Evolutionary conservation across 2,113 vertebrate species (phyloP).

Genomic region (Cinclus cinclus): DNA sequence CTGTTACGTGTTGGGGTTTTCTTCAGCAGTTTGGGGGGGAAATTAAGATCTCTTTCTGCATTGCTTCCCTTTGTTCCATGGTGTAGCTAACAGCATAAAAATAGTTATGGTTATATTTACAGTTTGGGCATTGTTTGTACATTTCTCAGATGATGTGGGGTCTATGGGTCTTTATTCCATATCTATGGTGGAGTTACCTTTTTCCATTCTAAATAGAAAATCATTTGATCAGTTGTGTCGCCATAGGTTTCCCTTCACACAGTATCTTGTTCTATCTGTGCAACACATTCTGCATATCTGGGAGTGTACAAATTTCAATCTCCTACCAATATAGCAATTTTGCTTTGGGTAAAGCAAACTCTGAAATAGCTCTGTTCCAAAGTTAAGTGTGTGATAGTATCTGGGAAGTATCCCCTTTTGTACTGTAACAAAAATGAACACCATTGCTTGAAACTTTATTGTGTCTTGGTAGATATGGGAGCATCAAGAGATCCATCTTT

Average conservation of each 20-base stretch:
- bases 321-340: neutral
- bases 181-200: neutral
- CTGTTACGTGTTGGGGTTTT: rapidly evolving
- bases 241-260: neutral
- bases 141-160: neutral
- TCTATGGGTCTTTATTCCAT: neutral
- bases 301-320: neutral
- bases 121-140: neutral
- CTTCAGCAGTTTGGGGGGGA: neutral
- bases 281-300: neutral
- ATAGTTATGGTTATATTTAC: neutral
- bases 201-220: neutral
- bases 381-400: neutral
- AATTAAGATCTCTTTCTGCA: neutral
- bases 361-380: neutral
- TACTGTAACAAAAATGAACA: neutral
- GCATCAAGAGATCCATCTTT: neutral
- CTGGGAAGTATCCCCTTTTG: neutral
- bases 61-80: neutral
- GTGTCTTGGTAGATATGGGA: neutral
- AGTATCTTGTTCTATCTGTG: neutral
- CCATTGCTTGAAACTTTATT: neutral
- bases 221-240: rapidly evolving
- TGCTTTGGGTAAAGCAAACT: neutral
- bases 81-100: neutral